Percentiles rank a stretch among this genome's conserved stretches.
Evolutionary conservation across 2,888 invertebrate genomes (phyloP).

Genomic region (Drosophila testacea): DNA sequence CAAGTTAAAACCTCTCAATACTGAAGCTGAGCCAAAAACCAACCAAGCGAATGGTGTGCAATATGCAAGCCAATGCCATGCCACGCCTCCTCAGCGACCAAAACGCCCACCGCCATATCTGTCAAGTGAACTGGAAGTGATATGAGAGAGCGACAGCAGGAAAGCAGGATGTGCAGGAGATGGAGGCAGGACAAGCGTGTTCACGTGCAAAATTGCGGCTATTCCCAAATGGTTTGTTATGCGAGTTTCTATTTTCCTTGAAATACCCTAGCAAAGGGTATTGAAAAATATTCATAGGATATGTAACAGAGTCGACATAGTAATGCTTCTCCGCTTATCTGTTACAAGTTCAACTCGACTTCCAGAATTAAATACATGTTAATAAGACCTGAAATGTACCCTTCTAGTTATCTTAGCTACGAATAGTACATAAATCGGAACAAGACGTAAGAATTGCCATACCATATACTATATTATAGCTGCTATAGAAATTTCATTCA

Average conservation of each 20-base stretch:
- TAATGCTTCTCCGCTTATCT: too few species aligned
- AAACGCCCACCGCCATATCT: constrained; percentile 59
- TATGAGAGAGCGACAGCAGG: constrained; percentile 52
- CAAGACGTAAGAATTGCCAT: too few species aligned
- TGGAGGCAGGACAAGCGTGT: constrained; percentile 65
- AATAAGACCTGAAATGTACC: too few species aligned
- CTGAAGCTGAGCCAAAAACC: constrained; percentile 45
- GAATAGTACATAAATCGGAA: too few species aligned
- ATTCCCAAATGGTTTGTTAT: constrained; percentile 62
- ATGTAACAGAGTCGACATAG: too few species aligned
- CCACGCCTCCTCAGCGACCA: constrained; percentile 21
- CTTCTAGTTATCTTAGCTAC: too few species aligned
- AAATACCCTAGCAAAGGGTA: background rate
- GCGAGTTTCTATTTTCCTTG: constrained; percentile 39
- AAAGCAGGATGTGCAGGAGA: constrained; percentile 8
- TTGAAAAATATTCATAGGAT: background rate
- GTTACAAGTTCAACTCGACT: too few species aligned
- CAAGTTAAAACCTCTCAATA: constrained; percentile 46
- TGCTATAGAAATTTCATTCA: too few species aligned
- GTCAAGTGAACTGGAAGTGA: constrained; percentile 82
- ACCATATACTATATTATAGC: too few species aligned
- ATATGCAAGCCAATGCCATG: constrained; percentile 51
- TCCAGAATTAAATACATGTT: too few species aligned
- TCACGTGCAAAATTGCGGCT: constrained; percentile 80
- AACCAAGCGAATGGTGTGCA: constrained; percentile 54